Conservation (phyloP, 2,797 vertebrate genomes). For the Graptemys geographica region DNA sequence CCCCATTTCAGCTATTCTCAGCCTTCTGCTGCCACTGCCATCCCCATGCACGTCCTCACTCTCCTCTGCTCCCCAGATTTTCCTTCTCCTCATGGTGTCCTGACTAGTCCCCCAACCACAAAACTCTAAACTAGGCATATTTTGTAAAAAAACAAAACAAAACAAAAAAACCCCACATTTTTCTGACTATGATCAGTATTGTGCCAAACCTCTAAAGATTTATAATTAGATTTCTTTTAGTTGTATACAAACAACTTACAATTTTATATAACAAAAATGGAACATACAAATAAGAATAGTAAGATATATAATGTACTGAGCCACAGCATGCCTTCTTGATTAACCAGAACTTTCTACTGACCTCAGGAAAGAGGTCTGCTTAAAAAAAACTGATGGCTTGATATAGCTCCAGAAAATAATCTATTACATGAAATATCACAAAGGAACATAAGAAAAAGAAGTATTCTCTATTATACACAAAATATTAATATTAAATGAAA, state of each 20-base stretch:
- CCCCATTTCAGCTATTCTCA: not conserved
- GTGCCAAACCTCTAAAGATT: not conserved
- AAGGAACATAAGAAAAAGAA: not conserved
- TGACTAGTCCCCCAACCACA: not conserved
- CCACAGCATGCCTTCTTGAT: not conserved
- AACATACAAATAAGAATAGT: not conserved
- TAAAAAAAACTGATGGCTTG: not conserved
- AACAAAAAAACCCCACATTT: too few species aligned
- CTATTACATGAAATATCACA: rapidly evolving
- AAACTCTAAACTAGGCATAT: not conserved
- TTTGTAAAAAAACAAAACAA: not conserved
- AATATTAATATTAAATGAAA: not conserved
- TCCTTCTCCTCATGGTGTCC: not conserved
- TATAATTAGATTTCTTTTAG: not conserved
- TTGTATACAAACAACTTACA: not conserved
- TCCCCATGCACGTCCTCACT: too few species aligned
- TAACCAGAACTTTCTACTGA: not conserved
- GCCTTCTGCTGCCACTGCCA: not conserved
- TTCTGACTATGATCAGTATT: not conserved
- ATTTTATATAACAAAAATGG: not conserved
- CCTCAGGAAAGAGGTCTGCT: not conserved
- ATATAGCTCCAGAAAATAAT: not conserved
- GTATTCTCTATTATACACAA: not conserved
- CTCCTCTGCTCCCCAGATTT: not conserved
- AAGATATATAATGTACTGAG: not conserved